Base-by-base conservation (phyloP, 2,797 vertebrate genomes). In the Okamejei kenojei region DNA sequence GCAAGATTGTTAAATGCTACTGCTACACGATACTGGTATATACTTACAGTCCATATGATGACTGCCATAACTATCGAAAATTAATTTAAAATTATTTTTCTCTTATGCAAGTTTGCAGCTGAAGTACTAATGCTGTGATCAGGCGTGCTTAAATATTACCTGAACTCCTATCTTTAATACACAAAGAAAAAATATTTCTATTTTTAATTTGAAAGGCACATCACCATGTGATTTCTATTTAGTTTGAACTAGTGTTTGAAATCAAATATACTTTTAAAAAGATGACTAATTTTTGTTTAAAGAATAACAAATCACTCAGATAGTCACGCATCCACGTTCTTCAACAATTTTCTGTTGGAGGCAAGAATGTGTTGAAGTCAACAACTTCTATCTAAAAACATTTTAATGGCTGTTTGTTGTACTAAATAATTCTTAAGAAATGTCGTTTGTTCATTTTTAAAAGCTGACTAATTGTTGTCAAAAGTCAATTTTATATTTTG, bases 151-250 rank as follows among this genome's bases (percentile, higher is more conserved):
- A 96, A 96, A 96, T 97, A 96, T 95, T 95, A 95, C 96, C 96
- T 96, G 97, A 95, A 95, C 94, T 96, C 94, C 94, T 96, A 96
- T 94, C 95, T 93, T 93, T 94, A 94, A 94, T 95, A 95, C 95
- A 95, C 97, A 97, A 92, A 97, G 97, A 96, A 96, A 95, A 96
- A 96, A 95, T 93, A 95, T 95, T 95, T 95, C 95, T 96, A 96
- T 95, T 94, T 96, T 96, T 96, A 96, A 95, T 95, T 96, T 96
- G 95, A 97, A 98, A 98, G 97, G 97, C 97, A 98, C 97, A 97
- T 97, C 97, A 97, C 95, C 95, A 95, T 95, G 95, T 8, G 86
- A 95, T 95, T 94, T 95, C 95, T 95, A 96, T 94, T 74, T 94
- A 95, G 96, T 93, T 93, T 94, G 93, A 93, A 93, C 91, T 45